phyloP scores from a whole-genome alignment of 2,113 vertebrate genomes.

The Myodes glareolus region DNA sequence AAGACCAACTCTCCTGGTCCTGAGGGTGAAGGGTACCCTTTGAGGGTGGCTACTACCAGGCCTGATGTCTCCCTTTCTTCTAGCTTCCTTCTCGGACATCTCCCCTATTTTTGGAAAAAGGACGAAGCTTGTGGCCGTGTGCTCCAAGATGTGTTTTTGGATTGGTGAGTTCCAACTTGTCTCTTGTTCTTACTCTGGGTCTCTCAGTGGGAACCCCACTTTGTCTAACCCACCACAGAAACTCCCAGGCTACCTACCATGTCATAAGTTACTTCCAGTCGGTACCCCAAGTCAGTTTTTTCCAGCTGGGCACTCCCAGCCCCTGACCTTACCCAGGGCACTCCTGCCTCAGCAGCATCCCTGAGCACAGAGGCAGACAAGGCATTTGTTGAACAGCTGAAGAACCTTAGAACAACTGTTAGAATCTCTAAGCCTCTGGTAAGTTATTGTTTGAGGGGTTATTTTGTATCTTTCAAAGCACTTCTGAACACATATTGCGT shows the following conservation, averaged over 20 bases:
- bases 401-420: background rate
- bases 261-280: background rate
- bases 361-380: background rate
- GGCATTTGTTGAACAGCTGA: background rate
- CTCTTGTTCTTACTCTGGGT: background rate
- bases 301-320: background rate
- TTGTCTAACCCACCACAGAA: background rate
- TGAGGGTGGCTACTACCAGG: fast-evolving
- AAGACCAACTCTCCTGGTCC: fast-evolving
- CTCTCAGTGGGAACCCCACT: background rate
- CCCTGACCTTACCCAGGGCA: background rate
- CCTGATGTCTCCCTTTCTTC: slow-evolving; percentile 54
- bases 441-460: background rate
- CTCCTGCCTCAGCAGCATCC: background rate
- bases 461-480: background rate
- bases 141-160: slow-evolving; percentile 81
- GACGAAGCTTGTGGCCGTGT: slow-evolving; percentile 73
- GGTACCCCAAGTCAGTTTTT: background rate
- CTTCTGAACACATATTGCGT: background rate
- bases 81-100: slow-evolving; percentile 88
- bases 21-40: background rate
- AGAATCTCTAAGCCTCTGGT: background rate
- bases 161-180: slow-evolving; percentile 84
- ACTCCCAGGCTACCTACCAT: background rate
- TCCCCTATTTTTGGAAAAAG: slow-evolving; percentile 82